Evolutionary conservation across 2,113 vertebrate species (phyloP).

Genomic region (Amazona vittata): DNA sequence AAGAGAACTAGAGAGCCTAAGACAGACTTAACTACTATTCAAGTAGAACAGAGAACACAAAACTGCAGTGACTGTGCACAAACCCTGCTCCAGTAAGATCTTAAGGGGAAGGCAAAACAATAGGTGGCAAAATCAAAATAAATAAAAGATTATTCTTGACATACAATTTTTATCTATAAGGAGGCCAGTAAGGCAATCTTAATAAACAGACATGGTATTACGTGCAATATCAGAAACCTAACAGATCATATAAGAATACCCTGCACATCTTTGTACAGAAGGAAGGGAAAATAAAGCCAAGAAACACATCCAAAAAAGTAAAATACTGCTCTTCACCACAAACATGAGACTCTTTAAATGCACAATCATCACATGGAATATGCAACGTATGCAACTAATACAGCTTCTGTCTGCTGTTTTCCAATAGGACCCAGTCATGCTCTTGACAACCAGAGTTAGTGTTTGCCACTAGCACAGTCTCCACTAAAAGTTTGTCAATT

Average conservation of each 20-base stretch:
- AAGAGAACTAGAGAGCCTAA: background rate
- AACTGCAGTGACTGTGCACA: background rate
- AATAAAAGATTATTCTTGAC: background rate
- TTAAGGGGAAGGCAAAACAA: background rate
- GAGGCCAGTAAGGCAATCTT: background rate
- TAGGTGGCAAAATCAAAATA: background rate
- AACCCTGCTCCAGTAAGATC: background rate
- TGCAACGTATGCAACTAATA: accelerated
- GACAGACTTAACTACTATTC: background rate
- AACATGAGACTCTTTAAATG: background rate
- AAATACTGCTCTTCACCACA: background rate
- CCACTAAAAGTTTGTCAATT: background rate
- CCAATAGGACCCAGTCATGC: background rate
- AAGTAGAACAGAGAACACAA: background rate
- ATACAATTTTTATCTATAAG: background rate
- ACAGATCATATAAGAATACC: background rate
- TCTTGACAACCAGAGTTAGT: background rate
- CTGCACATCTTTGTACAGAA: background rate
- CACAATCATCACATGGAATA: background rate
- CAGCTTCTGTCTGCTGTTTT: background rate
- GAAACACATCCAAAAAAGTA: background rate
- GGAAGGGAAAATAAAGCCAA: background rate
- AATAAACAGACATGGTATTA: background rate
- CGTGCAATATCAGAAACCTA: background rate
- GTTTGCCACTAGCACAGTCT: background rate